Evolutionary conservation across 2,113 vertebrate species (phyloP).

Genomic region (Regulus satrapa): DNA sequence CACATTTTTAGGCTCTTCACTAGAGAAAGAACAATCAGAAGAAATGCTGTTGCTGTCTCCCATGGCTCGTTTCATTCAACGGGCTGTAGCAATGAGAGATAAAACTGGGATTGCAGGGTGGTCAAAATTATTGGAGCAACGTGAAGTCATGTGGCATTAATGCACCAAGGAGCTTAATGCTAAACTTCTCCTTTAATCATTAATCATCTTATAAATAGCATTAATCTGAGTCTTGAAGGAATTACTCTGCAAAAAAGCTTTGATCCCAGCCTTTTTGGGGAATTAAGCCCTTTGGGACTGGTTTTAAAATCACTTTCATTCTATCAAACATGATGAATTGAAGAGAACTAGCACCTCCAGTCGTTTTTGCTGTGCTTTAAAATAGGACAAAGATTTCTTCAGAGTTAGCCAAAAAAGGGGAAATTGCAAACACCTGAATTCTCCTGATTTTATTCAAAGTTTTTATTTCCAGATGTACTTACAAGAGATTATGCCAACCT

Average conservation of each 20-base stretch:
- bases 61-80: background rate
- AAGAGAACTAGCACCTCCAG: background rate
- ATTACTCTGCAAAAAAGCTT: background rate
- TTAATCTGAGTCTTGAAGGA: background rate
- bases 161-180: background rate
- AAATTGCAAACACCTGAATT: background rate
- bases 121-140: background rate
- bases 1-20: background rate
- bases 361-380: background rate
- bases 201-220: background rate
- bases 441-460: background rate
- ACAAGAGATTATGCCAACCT: background rate
- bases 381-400: background rate
- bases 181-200: slow-evolving; percentile 40
- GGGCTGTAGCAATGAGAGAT: background rate
- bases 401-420: background rate
- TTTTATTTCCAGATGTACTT: background rate
- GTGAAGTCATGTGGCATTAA: background rate
- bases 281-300: background rate
- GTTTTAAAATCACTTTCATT: background rate
- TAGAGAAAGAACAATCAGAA: background rate
- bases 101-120: background rate
- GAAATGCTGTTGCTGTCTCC: background rate
- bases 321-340: background rate
- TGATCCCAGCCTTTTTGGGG: background rate